Evolutionary conservation across 2,888 invertebrate genomes (phyloP).

Genomic region (Aphrophora alni): DNA sequence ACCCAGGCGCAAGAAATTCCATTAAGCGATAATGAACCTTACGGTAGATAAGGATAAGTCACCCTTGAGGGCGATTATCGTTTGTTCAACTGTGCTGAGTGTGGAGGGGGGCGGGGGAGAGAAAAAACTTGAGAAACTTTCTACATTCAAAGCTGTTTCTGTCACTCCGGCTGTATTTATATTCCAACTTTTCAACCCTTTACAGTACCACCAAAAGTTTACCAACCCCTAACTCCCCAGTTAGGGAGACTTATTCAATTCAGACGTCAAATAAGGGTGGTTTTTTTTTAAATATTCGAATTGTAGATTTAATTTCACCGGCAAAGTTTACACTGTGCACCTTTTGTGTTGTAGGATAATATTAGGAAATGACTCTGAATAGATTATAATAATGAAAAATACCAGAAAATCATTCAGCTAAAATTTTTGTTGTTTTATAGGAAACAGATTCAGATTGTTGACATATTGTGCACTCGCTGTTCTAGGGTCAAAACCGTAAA

Average conservation of each 20-base stretch:
- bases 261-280: neutral
- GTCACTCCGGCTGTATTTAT: neutral
- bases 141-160: neutral
- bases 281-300: neutral
- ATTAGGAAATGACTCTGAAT: no score
- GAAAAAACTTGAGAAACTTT: neutral
- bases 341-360: neutral
- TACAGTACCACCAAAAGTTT: neutral
- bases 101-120: no score
- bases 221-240: neutral
- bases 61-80: neutral
- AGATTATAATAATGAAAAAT: no score
- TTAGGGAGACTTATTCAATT: neutral
- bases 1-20: neutral
- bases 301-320: neutral
- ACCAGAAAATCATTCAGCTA: no score
- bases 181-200: neutral
- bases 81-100: neutral
- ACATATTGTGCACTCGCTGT: no score
- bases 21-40: constrained; percentile 6
- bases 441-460: no score
- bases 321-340: neutral
- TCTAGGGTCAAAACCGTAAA: no score
- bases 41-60: constrained; percentile 2
- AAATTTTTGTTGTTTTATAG: no score